Evolutionary conservation across 1,140 invertebrate species (phyloP).

Genomic region (Gerris buenoi): DNA sequence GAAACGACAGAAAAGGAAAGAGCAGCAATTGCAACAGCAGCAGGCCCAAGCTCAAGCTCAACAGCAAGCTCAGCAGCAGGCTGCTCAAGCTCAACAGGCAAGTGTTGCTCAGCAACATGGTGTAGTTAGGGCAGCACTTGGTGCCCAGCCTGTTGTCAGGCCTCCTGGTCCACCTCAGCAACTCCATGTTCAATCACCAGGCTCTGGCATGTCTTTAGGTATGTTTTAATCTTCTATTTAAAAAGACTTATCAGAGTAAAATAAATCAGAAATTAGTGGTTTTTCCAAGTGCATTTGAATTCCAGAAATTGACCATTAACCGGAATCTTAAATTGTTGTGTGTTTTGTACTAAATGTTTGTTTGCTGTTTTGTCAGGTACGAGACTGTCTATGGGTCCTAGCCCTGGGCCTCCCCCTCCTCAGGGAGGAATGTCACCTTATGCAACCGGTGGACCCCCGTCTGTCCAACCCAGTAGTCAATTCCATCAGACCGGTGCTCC

Average conservation of each 20-base stretch:
- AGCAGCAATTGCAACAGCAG: constrained; percentile 39
- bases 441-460: constrained; percentile 11
- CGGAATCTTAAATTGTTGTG: no score
- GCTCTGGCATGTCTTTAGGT: constrained; percentile 14
- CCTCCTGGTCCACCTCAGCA: constrained; percentile 12
- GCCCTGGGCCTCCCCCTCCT: constrained; percentile 24
- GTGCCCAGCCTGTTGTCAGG: constrained; percentile 1
- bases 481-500: constrained; percentile 10
- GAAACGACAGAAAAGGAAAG: constrained; percentile 72
- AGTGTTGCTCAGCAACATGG: not conserved
- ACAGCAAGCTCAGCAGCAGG: constrained; percentile 15
- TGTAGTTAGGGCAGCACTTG: constrained; percentile 2
- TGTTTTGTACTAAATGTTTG: no score
- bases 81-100: constrained; percentile 8
- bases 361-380: constrained; percentile 8
- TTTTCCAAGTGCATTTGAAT: no score
- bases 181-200: constrained; percentile 18
- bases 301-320: no score
- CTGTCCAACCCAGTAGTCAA: constrained; percentile 21
- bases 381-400: constrained; percentile 37
- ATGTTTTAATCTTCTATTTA: no score
- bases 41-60: constrained; percentile 19
- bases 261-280: no score
- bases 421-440: constrained; percentile 14
- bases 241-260: no score